Base-by-base conservation (phyloP, 37 sponge, comb jelly and placozoan genomes). In the Chondrilla cf. caribensis region DNA sequence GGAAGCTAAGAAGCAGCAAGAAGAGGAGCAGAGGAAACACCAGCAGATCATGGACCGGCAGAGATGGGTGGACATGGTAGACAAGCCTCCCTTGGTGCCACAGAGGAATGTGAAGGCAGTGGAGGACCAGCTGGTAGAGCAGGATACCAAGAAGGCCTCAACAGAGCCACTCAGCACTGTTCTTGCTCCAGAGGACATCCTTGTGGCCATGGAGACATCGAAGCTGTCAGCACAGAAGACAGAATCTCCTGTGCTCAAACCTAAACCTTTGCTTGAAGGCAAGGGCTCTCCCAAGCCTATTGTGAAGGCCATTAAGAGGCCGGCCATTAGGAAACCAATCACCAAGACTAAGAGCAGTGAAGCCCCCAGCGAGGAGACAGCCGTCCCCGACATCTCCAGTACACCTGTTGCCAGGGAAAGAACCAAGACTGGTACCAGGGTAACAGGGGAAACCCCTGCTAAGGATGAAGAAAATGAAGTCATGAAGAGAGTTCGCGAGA, bases 1-100 rank as follows among this genome's bases (percentile, higher is more conserved):
- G 43, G 29, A 70, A 32, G 87, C 86, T 38, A 44, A 85, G 39
- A 79, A 86, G 81, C 15, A 51, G 54, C 80, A 43, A 68, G 84
- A 57, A 42, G 42, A 38, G 66, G 70, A 77, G 55, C 58, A 82
- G 18, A 59, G 84, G 31, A 58, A 79, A 11, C 66, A 86, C 39
- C 31, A 64, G 79, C n/a, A 71, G 55, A 40, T 54, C n/a, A 62
- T 29, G 51, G 51, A 47, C 51, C 6, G 51, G 11, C 51, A 47
- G 51, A 6, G 11, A 11, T 47, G 51, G 51, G 51, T 47, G 51
- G 11, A 47, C 11, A 6, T 47, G 6, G 51, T 47, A 14, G 51
- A 47, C 9, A 47, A 11, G 11, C 51, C 51, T 47, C 51, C 51
- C 11, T 11, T 47, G 51, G 51, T 47, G 11, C 51, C 51, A 47